Evolutionary conservation across 2,797 vertebrate genomes (phyloP).

Genomic region (Merluccius polli): DNA sequence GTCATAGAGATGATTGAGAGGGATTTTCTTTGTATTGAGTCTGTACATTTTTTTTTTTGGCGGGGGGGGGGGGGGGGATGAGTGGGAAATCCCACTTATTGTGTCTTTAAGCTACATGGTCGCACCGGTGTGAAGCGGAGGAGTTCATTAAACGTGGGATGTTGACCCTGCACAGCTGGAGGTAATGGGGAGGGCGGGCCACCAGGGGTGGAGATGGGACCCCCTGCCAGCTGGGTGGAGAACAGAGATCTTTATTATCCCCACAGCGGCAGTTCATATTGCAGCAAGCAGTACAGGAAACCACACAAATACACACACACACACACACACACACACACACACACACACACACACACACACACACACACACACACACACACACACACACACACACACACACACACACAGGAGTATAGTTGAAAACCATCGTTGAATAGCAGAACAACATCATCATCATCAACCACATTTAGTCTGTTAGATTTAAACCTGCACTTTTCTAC

Average conservation of each 20-base stretch:
- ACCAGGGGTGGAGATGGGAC: not conserved
- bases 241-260: not conserved
- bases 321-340: too few relatives aligned
- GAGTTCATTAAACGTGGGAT: not conserved
- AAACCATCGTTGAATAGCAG: not conserved
- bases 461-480: too few relatives aligned
- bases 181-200: not conserved
- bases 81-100: not conserved
- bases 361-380: too few relatives aligned
- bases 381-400: too few relatives aligned
- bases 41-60: too few relatives aligned
- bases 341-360: too few relatives aligned
- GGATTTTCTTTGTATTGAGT: too few relatives aligned
- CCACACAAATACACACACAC: not conserved
- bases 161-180: not conserved
- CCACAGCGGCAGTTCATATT: not conserved
- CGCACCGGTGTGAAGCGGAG: not conserved
- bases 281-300: not conserved
- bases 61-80: too few relatives aligned
- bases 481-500: not conserved
- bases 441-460: too few relatives aligned
- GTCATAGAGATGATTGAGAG: too few relatives aligned
- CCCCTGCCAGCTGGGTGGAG: not conserved
- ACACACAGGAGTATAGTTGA: not conserved
- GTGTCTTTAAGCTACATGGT: not conserved